Base-by-base conservation (phyloP, 2,797 vertebrate genomes). In the Microctenopoma lineatum region DNA sequence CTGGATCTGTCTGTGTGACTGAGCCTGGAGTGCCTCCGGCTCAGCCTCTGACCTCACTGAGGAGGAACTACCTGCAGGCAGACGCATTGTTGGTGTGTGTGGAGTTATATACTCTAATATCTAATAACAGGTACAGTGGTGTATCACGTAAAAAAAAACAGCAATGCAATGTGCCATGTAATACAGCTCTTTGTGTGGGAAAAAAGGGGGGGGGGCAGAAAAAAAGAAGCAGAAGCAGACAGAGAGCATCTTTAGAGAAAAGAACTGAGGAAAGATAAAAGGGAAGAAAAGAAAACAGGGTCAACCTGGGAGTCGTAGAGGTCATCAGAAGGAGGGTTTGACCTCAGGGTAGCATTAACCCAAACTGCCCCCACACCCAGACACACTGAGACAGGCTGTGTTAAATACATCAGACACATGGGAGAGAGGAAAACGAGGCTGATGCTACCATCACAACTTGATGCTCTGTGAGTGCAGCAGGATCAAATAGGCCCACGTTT, bases 321-420 rank as follows among this genome's bases (percentile, higher is more conserved):
- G 66, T 84, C 71, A 79, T 87, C 83, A 47, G 44, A 58, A 34
- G 50, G 47, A 63, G 59, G 73, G 53, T 61, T 11, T 57, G 55
- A 66, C 87, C 77, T 8, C 0, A 54, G 75, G 73, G 46, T 36
- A 25, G 54, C 73, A 78, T 88, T 82, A 70, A 68, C 71, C 57
- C 50, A 21, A 61, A 69, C 47, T 10, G 2, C 47, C 70, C 52
- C 48, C 59, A 46, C 62, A 41, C 18, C 0, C 7, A 70, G 50
- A 54, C 7, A 57, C 32, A 39, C 26, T 29, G 27, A 29, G 27
- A 6, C 27, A 29, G 27, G 27, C 6, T 8, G 36, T 38, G 36
- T 11, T 38, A 38, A 38, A 38, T 38, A 38, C 4, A 29, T 29
- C 27, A 29, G 27, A 29, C 27, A 29, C 27, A 29, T 29, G 27